phyloP scores from a whole-genome alignment of 2,888 invertebrate species.

The Cataglyphis rosenhaueri region DNA sequence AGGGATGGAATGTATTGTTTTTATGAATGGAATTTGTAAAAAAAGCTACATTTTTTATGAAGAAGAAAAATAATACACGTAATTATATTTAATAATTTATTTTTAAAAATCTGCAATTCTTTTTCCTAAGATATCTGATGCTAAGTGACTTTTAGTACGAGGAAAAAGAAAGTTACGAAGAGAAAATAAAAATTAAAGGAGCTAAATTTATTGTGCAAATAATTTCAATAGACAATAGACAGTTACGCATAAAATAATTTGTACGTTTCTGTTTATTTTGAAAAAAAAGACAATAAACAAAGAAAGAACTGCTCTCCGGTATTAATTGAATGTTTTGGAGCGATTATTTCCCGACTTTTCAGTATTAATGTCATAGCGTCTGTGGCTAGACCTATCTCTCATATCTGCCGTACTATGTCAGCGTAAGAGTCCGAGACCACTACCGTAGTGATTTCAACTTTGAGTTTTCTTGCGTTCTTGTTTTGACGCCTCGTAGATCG shows the following conservation, averaged over 20 bases:
- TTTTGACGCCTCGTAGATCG: background rate
- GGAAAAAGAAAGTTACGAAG: background rate
- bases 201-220: background rate
- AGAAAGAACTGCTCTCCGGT: conserved; percentile 8
- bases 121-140: background rate
- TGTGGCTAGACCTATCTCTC: conserved; percentile 16
- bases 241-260: conserved; percentile 1
- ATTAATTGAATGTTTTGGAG: conserved; percentile 21
- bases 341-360: conserved; percentile 6
- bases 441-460: conserved; percentile 20
- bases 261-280: conserved; percentile 46
- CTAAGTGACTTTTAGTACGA: background rate
- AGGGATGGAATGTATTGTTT: background rate
- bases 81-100: background rate
- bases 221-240: conserved; percentile 9
- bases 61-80: background rate
- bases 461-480: conserved; percentile 1
- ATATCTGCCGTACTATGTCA: background rate
- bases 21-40: background rate
- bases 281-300: background rate
- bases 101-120: background rate
- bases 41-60: background rate
- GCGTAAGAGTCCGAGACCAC: conserved; percentile 14
- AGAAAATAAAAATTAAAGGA: background rate
- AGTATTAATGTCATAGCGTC: conserved; percentile 17